Evolutionary conservation across 2,113 vertebrate species (phyloP), one percentile per base, ranked within the genome.

Genomic region (Dromiciops gliroides): DNA sequence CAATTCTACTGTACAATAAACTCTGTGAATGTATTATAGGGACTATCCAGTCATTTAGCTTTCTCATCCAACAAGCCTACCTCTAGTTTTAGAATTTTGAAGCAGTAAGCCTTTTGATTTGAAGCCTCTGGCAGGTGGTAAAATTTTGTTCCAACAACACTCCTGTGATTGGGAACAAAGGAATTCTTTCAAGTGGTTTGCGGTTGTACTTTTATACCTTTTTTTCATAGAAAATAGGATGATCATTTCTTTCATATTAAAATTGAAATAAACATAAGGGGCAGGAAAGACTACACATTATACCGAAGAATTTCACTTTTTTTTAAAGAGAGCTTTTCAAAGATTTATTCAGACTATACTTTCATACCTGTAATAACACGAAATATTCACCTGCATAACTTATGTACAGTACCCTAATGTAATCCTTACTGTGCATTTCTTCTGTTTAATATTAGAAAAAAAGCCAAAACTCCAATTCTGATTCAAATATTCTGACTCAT

Each of bases 311-410:
- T 95, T 97, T 89, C 8, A 90, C 92, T 95, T 97, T 83, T 83
- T 83, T 83, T 44, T 56, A 89, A 95, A 92, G 92, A 50, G 94
- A 95, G 95, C 88, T 94, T 96, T 98, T 97, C 51, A 96, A 92
- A 96, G 90, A 93, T 94, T 95, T 96, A 96, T 97, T 96, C 97
- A 97, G 89, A 94, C 5, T 95, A 53, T 75, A 96, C 23, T 97
- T 97, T 96, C 91, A 95, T 93, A 95, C 95, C 94, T 95, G 48
- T 67, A 94, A 91, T 91, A 97, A 97, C 91, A 95, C 94, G 96
- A 91, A 92, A 75, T 98, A 90, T 96, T 97, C 97, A 96, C 95
- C 97, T 97, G 95, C 89, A 95, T 95, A 97, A 98, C 96, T 98
- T 97, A 95, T 96, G 95, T 89, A 95, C 50, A 97, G 92, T 94